Base-by-base conservation (phyloP, 2,888 invertebrate species). In the Mimachlamys varia region DNA sequence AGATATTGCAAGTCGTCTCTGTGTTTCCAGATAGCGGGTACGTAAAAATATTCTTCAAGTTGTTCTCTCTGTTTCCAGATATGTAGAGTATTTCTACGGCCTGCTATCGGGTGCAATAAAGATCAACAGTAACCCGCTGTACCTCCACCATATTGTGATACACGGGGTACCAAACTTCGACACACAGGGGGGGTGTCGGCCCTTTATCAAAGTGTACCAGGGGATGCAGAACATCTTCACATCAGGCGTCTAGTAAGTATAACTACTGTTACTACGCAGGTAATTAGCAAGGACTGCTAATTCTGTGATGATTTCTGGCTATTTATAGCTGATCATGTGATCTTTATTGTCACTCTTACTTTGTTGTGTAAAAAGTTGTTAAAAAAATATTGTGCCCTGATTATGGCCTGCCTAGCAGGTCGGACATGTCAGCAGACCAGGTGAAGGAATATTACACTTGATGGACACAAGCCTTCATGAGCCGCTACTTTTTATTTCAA, bases 11-110 rank as follows among this genome's bases (percentile, higher is more conserved):
- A 44, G 22, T 58, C n/a, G 0, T 58, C 22, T 58, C 58, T 58
- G 4, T 58, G 58, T 58, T 58, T 58, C 19, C 97, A 98, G 99
- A 97, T 99, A 99, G n/a, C n/a, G n/a, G n/a, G n/a, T n/a, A n/a
- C n/a, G n/a, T n/a, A n/a, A n/a, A n/a, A 12, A 50, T 50, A 12
- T 15, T 12, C 50, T 12, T 50, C 10, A 50, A 3, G 22, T 58
- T 58, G 0, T 0, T 58, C 22, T 58, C 58, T 58, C n/a, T 58
- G 58, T 58, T 58, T 58, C 19, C 97, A 98, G 99, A 97, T 99
- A 99, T 97, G 98, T 99, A 94, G 98, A 98, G 96, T 99, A 99
- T 96, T 99, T 99, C 97, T 98, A 98, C 90, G 99, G 99, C 0
- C 97, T 99, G 89, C 97, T 99, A 90, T 98, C 98, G 12, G 99